Conservation (phyloP, 2,113 vertebrate genomes). For the Onychostoma macrolepis region DNA sequence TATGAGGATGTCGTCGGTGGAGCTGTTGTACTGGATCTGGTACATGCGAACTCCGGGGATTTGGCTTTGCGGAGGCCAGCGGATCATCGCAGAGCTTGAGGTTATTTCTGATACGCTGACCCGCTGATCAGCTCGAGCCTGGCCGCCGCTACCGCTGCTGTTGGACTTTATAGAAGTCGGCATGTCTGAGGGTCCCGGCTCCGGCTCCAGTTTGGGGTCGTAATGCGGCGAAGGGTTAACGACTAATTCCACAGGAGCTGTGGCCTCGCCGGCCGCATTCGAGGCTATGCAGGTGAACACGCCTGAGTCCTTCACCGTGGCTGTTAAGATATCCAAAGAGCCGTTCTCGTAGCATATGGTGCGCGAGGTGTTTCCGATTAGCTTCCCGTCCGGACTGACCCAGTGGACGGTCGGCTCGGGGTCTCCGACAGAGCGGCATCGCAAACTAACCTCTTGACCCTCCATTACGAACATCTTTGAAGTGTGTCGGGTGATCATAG, state of each 20-base stretch:
- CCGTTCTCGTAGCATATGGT: conserved; percentile 81
- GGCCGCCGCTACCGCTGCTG: conserved; percentile 65
- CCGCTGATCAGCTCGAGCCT: conserved; percentile 69
- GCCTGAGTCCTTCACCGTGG: conserved; percentile 80
- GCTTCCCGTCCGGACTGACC: conserved; percentile 81
- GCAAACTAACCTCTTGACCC: conserved; percentile 80
- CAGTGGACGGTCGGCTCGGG: conserved; percentile 81
- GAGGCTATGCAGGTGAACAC: conserved; percentile 83
- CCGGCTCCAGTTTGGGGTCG: conserved; percentile 76
- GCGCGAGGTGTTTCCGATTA: conserved; percentile 80
- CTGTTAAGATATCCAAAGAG: conserved; percentile 80
- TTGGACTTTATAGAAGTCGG: conserved; percentile 83
- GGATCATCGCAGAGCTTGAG: conserved; percentile 72
- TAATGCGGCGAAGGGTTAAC: conserved; percentile 82
- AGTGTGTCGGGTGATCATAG: conserved; percentile 82
- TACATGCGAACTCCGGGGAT: conserved; percentile 84
- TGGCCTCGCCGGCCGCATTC: conserved; percentile 81
- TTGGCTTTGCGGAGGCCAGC: conserved; percentile 80
- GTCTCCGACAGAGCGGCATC: conserved; percentile 81
- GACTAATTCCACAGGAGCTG: conserved; percentile 77
- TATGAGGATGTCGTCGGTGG: conserved; percentile 79
- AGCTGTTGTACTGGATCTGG: conserved; percentile 87
- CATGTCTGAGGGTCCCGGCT: conserved; percentile 82
- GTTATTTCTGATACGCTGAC: conserved; percentile 77
- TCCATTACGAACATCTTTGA: conserved; percentile 83